Evolutionary conservation across 2,113 vertebrate species (phyloP).

Genomic region (Podarcis cretensis): DNA sequence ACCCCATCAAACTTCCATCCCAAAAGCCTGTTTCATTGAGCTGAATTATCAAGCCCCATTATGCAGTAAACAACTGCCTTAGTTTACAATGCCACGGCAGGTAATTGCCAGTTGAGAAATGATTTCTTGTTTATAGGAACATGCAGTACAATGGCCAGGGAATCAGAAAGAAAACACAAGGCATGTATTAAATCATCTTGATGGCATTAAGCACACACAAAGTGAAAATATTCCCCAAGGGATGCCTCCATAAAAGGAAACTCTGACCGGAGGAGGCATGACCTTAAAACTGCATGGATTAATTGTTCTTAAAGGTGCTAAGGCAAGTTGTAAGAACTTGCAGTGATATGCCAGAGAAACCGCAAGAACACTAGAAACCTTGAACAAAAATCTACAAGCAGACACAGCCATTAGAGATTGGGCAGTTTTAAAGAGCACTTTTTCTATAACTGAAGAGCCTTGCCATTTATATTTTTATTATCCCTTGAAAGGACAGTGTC

Average conservation of each 20-base stretch:
- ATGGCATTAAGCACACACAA: not conserved
- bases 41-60: not conserved
- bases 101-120: constrained; percentile 29
- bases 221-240: not conserved
- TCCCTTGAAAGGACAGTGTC: not conserved
- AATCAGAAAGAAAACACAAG: constrained; percentile 16
- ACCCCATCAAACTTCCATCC: not conserved
- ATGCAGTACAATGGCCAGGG: constrained; percentile 6
- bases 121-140: constrained; percentile 45
- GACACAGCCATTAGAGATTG: not conserved
- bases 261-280: not conserved
- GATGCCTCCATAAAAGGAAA: constrained; percentile 15
- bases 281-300: not conserved
- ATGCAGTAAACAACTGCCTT: not conserved
- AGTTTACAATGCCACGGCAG: constrained; percentile 34
- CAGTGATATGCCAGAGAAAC: rapidly evolving
- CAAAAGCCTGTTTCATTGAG: not conserved
- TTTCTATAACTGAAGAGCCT: not conserved
- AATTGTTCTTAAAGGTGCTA: constrained; percentile 10
- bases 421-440: not conserved
- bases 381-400: not conserved
- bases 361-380: not conserved
- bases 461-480: not conserved
- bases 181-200: constrained; percentile 17
- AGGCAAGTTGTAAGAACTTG: not conserved